A percentile compares a stretch with the other conserved stretches of the same genome.
Evolutionary conservation across 1,140 invertebrate species (phyloP).

Genomic region (Asbolus verrucosus): DNA sequence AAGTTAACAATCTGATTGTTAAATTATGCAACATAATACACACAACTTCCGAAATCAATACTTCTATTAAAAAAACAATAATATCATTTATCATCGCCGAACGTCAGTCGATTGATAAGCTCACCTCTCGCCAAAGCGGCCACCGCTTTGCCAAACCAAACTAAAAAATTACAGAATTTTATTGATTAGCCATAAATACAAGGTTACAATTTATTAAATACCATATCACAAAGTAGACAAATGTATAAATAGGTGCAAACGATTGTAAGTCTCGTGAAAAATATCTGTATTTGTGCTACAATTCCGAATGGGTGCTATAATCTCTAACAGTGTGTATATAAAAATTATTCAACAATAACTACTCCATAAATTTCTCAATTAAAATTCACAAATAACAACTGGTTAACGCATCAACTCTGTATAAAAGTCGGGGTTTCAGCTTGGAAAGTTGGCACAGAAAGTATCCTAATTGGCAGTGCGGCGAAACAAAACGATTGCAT

Average conservation of each 20-base stretch:
- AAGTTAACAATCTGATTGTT: too few species aligned
- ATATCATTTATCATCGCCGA: too few species aligned
- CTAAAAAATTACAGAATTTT: conserved; percentile 28
- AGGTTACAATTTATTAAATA: conserved; percentile 26
- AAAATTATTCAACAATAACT: conserved; percentile 34
- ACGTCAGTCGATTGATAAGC: too few species aligned
- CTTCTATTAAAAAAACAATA: too few species aligned
- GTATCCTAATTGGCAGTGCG: conserved; percentile 7
- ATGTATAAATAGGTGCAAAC: conserved; percentile 39
- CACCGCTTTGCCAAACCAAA: too few species aligned
- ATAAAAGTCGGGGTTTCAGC: conserved; percentile 6
- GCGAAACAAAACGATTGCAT: too few species aligned
- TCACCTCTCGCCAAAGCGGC: too few species aligned
- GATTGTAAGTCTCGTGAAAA: conserved; percentile 20
- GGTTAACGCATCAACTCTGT: conserved; percentile 1
- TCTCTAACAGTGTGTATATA: conserved; percentile 1
- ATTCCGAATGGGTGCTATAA: too few species aligned
- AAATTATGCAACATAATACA: too few species aligned
- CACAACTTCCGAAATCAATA: too few species aligned
- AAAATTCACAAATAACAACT: conserved; percentile 26
- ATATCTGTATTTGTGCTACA: conserved; percentile 22
- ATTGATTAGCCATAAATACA: conserved; percentile 18
- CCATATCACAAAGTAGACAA: conserved; percentile 43
- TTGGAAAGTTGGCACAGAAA: conserved; percentile 27
- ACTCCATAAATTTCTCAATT: conserved; percentile 13